Percentiles rank a stretch among this genome's conserved stretches.
These are phyloP conservation scores for Myopa tessellatipennis DNA, from an alignment of 2,888 invertebrate species.

Conservation along the genomic window DNA sequence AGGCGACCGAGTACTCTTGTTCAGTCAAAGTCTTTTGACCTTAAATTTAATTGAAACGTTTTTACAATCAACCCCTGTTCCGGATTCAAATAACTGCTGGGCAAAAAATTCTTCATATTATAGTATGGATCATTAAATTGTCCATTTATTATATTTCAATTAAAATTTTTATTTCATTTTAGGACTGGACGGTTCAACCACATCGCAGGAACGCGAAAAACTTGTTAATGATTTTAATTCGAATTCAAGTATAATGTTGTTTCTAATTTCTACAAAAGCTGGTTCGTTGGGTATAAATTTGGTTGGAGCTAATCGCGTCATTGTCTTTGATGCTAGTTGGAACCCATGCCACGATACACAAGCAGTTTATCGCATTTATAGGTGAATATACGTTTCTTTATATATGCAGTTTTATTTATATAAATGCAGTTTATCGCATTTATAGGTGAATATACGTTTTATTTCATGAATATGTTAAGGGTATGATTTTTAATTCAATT, in stretches of 20 bases:
- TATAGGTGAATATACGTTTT: slow-evolving; percentile 71
- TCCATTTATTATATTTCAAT: not conserved
- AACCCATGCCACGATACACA: slow-evolving; percentile 99
- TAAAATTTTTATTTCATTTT: slow-evolving; percentile 15
- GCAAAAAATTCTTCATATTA: slow-evolving; percentile 88
- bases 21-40: slow-evolving; percentile 96
- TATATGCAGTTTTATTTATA: no score
- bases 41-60: slow-evolving; percentile 95
- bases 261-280: slow-evolving; percentile 95
- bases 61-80: slow-evolving; percentile 78
- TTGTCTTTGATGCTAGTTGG: slow-evolving; percentile 98
- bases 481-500: no score
- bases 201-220: slow-evolving; percentile 93
- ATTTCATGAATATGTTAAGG: no score
- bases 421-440: slow-evolving; percentile 96
- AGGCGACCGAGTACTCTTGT: slow-evolving; percentile 92
- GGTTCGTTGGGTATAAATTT: slow-evolving; percentile 97
- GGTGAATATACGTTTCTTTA: slow-evolving; percentile 59
- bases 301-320: slow-evolving; percentile 96
- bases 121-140: slow-evolving; percentile 72
- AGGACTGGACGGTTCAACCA: slow-evolving; percentile 96
- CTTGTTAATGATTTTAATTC: slow-evolving; percentile 96
- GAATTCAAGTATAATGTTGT: slow-evolving; percentile 86
- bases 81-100: slow-evolving; percentile 82
- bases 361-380: slow-evolving; percentile 95